Evolutionary conservation across 2,888 invertebrate species (phyloP).

Genomic region (Tenthredo amoena): DNA sequence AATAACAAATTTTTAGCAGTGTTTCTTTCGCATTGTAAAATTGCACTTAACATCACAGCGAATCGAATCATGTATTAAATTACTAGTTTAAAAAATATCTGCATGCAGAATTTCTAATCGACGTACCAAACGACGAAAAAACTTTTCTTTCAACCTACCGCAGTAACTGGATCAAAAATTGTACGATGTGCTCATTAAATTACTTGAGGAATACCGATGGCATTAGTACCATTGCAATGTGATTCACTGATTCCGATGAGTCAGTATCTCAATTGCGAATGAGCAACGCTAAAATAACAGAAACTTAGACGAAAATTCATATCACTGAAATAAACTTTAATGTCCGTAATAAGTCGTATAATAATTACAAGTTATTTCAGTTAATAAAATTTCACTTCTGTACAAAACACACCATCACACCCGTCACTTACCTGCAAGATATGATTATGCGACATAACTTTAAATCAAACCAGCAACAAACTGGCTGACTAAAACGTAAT

Average conservation of each 20-base stretch:
- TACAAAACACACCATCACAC: neutral
- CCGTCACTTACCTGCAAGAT: neutral
- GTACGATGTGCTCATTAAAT: neutral
- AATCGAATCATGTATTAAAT: neutral
- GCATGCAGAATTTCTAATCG: neutral
- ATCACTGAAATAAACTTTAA: neutral
- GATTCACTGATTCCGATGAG: conserved; percentile 9
- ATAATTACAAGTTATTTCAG: neutral
- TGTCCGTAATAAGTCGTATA: neutral
- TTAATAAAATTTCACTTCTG: conserved; percentile 20
- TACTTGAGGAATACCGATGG: neutral
- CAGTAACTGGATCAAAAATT: neutral
- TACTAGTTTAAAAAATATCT: neutral
- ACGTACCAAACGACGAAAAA: neutral
- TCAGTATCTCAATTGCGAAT: neutral
- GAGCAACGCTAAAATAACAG: neutral
- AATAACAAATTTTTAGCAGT: neutral
- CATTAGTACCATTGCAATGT: neutral
- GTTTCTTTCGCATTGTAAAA: neutral
- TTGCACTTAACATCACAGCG: neutral
- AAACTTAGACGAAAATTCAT: conserved; percentile 10
- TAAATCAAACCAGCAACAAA: neutral
- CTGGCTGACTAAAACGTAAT: neutral
- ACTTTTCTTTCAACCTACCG: neutral
- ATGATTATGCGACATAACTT: neutral